A percentile compares a stretch with the other conserved stretches of the same genome.
phyloP scores from a whole-genome alignment of 2,888 invertebrate genomes.

The Apamea crenata region DNA sequence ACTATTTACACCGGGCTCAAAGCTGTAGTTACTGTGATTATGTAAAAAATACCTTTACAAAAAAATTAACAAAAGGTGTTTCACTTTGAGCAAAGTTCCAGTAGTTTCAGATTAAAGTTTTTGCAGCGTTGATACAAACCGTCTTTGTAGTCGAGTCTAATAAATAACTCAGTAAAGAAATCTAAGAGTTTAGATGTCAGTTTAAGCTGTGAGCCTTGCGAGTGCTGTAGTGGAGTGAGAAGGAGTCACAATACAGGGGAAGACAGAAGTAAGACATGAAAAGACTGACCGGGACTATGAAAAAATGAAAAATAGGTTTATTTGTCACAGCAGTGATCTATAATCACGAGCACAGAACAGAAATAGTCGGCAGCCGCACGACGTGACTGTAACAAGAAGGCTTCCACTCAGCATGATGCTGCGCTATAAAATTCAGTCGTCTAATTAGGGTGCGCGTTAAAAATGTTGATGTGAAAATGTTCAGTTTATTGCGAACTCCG shows the following conservation, averaged over 20 bases:
- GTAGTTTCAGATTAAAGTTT: constrained; percentile 58
- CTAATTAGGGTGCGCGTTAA: background rate
- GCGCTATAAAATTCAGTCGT: background rate
- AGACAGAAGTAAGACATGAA: constrained; percentile 9
- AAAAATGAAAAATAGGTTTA: background rate
- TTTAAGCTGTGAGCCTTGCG: constrained; percentile 59
- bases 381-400: background rate
- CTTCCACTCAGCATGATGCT: background rate
- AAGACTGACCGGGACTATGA: too few species aligned
- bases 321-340: background rate
- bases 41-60: background rate
- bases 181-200: constrained; percentile 64
- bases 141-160: constrained; percentile 63
- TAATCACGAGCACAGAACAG: background rate
- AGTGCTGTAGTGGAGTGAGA: constrained; percentile 37
- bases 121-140: constrained; percentile 52
- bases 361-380: background rate
- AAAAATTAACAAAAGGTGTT: constrained; percentile 14
- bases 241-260: constrained; percentile 10
- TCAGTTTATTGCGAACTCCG: background rate
- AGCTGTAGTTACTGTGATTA: background rate
- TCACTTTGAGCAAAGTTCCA: constrained; percentile 12
- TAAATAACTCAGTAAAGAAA: constrained; percentile 67
- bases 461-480: background rate
- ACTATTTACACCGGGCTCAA: background rate